phyloP scores from a whole-genome alignment of 1,140 invertebrate genomes.

The Drosophila neocordata region DNA sequence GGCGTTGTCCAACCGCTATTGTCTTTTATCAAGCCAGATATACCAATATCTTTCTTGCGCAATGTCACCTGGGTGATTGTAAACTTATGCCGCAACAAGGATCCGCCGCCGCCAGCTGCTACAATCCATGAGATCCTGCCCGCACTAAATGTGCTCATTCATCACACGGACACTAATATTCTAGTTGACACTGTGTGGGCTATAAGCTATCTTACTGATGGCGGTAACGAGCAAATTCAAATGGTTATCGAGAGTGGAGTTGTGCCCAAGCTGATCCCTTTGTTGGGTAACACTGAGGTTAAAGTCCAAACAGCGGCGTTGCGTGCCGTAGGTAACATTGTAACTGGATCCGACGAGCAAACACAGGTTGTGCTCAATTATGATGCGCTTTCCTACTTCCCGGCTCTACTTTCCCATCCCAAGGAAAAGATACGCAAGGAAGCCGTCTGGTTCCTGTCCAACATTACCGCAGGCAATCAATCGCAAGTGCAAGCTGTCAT shows the following conservation, averaged over 20 bases:
- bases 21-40: constrained; percentile 95
- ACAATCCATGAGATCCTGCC: constrained; percentile 97
- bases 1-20: constrained; percentile 95
- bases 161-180: constrained; percentile 98
- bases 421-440: constrained; percentile 93
- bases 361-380: constrained; percentile 97
- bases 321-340: constrained; percentile 98
- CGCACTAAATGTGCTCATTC: constrained; percentile 96
- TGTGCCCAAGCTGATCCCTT: constrained; percentile 96
- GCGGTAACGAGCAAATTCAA: constrained; percentile 99
- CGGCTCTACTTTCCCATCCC: constrained; percentile 93
- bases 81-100: constrained; percentile 98
- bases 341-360: constrained; percentile 99
- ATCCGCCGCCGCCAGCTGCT: constrained; percentile 92
- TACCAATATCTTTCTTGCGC: constrained; percentile 95
- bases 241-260: constrained; percentile 98
- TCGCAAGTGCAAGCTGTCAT: constrained; percentile 98
- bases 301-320: constrained; percentile 99
- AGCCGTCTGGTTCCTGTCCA: constrained; percentile 99
- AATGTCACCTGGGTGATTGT: constrained; percentile 99
- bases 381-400: constrained; percentile 96
- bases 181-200: constrained; percentile 99
- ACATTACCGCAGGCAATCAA: constrained; percentile 99
- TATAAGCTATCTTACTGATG: constrained; percentile 98
- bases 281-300: constrained; percentile 97